phyloP scores from a whole-genome alignment of 2,113 vertebrate genomes.

The Burhinus oedicnemus region DNA sequence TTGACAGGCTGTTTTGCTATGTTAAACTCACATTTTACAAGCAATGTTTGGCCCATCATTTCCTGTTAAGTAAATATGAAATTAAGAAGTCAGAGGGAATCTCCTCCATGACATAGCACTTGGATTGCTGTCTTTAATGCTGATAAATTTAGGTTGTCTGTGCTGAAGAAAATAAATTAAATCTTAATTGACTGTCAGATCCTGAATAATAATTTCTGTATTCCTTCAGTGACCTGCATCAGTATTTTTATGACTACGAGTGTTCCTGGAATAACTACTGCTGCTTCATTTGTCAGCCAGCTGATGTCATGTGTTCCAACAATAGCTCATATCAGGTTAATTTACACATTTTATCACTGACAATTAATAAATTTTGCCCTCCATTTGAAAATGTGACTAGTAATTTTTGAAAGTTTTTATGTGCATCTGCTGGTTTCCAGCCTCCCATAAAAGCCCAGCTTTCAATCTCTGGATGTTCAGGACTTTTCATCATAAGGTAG shows the following conservation, averaged over 20 bases:
- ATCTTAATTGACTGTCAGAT: not conserved
- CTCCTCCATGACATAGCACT: not conserved
- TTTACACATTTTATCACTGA: no score
- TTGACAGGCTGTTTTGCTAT: not conserved
- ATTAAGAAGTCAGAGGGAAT: not conserved
- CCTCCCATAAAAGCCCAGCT: no score
- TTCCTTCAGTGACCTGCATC: not conserved
- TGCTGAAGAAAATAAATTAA: not conserved
- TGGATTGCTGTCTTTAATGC: not conserved
- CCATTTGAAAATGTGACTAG: no score
- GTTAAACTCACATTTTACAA: not conserved
- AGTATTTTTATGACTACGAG: not conserved
- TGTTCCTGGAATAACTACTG: not conserved
- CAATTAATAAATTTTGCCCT: no score
- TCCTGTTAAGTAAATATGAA: not conserved
- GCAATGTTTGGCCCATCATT: fast-evolving
- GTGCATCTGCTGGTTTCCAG: no score
- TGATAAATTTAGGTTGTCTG: not conserved
- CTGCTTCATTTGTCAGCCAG: not conserved
- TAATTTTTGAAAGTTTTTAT: no score
- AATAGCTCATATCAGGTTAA: not conserved
- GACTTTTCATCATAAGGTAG: not conserved
- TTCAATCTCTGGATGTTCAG: no score
- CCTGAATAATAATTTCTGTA: not conserved
- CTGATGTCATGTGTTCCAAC: not conserved